phyloP scores from a whole-genome alignment of 2,888 invertebrate species.

The Spilarctia lutea region DNA sequence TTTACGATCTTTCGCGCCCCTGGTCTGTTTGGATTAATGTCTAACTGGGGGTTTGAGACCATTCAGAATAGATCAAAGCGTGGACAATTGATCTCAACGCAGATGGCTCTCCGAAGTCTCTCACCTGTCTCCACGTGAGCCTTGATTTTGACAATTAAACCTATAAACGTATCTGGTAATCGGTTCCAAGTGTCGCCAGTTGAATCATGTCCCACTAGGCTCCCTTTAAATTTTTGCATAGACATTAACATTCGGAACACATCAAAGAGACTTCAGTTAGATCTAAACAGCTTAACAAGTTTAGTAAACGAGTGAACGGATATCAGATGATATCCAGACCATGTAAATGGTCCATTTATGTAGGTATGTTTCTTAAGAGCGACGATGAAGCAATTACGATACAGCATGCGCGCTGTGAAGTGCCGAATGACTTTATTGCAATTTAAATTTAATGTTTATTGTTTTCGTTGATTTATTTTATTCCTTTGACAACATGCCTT shows the following conservation, averaged over 20 bases:
- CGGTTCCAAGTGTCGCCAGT: constrained; percentile 12
- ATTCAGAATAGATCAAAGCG: constrained; percentile 58
- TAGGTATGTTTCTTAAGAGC: constrained; percentile 57
- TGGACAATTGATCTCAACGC: constrained; percentile 68
- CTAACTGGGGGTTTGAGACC: constrained; percentile 65
- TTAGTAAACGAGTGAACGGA: constrained; percentile 48
- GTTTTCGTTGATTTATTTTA: constrained; percentile 56
- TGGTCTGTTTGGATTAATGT: constrained; percentile 75
- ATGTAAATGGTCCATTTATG: constrained; percentile 51
- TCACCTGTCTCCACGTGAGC: constrained; percentile 61
- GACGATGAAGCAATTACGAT: constrained; percentile 74
- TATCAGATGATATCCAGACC: constrained; percentile 50
- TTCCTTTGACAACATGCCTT: constrained; percentile 48
- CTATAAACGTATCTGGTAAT: constrained; percentile 28
- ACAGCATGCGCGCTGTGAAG: constrained; percentile 61
- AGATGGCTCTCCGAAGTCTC: constrained; percentile 71
- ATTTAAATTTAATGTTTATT: constrained; percentile 65
- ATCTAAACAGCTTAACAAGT: constrained; percentile 23
- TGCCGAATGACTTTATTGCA: constrained; percentile 60
- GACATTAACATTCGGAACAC: constrained; percentile 32
- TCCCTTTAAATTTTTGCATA: constrained; percentile 24
- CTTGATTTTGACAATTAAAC: constrained; percentile 31
- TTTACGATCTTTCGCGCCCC: constrained; percentile 82
- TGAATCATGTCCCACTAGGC: constrained; percentile 17
- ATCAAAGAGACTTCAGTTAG: constrained; percentile 36